These are phyloP conservation scores for Heterodera schachtii DNA, from an alignment of 1,140 invertebrate genomes.

Conservation along the genomic window DNA sequence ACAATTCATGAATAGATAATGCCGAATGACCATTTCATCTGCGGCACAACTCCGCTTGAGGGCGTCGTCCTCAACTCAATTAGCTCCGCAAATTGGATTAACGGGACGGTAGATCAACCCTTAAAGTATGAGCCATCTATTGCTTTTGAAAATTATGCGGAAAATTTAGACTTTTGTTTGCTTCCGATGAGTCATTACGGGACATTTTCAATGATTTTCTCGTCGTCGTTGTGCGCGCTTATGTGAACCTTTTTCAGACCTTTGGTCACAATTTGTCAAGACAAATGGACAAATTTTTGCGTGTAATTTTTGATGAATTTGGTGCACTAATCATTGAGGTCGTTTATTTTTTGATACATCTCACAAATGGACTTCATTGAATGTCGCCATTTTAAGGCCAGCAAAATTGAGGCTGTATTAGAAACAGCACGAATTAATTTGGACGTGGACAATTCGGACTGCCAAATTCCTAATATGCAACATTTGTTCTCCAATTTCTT, in stretches of 20 bases:
- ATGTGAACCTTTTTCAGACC: conserved; percentile 33
- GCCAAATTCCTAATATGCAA: conserved; percentile 7
- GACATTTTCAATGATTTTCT: conserved; percentile 21
- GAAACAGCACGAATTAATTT: conserved; percentile 1
- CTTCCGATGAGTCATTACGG: not conserved
- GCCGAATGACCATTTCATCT: conserved; percentile 36
- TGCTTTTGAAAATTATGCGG: not conserved
- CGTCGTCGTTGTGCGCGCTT: conserved; percentile 19
- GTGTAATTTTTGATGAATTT: conserved; percentile 37
- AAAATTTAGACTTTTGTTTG: not conserved
- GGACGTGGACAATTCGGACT: not conserved
- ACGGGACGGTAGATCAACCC: not conserved
- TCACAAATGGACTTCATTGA: not conserved
- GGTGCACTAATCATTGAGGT: conserved; percentile 28
- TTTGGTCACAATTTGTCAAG: conserved; percentile 40
- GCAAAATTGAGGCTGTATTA: conserved; percentile 2
- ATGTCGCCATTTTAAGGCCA: conserved; percentile 7
- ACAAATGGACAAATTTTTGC: conserved; percentile 42
- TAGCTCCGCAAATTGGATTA: conserved; percentile 1
- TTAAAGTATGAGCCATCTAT: not conserved
- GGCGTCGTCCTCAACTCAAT: conserved; percentile 38
- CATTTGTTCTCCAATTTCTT: conserved; percentile 36
- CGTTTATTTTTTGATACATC: not conserved
- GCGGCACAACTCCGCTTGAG: conserved; percentile 20
- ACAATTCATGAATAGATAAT: conserved; percentile 14